Conservation (phyloP, 1,140 invertebrate genomes). For the Drosophila watanabei region DNA sequence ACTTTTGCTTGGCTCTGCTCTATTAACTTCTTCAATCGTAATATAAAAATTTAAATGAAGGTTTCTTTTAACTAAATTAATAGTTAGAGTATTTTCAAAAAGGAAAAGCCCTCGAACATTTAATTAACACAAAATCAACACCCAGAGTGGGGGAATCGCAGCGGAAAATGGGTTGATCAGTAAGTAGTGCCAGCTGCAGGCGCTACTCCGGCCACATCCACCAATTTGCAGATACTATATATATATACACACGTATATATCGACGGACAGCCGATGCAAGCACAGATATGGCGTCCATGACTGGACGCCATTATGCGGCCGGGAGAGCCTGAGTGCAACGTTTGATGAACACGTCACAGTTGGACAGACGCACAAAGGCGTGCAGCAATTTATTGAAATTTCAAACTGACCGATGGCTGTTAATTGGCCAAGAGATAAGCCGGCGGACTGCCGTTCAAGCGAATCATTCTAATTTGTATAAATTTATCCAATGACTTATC, state of each 20-base stretch:
- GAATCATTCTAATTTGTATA: slow-evolving; percentile 17
- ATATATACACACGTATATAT: not conserved
- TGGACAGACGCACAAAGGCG: slow-evolving; percentile 56
- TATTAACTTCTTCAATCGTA: not conserved
- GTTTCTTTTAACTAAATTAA: not conserved
- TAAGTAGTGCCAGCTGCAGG: slow-evolving; percentile 45
- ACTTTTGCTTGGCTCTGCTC: not conserved
- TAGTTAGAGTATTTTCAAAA: slow-evolving; percentile 46
- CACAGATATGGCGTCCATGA: slow-evolving; percentile 43
- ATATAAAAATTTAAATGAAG: not conserved
- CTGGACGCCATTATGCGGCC: slow-evolving; percentile 46
- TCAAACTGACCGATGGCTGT: slow-evolving; percentile 28
- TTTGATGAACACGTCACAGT: slow-evolving; percentile 80
- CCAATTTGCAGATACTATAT: slow-evolving; percentile 13
- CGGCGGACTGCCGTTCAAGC: not conserved
- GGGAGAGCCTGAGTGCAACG: slow-evolving; percentile 67
- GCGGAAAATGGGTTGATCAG: slow-evolving; percentile 60
- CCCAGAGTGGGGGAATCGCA: slow-evolving; percentile 20
- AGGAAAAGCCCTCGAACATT: slow-evolving; percentile 44
- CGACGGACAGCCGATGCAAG: slow-evolving; percentile 16
- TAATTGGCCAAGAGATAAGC: slow-evolving; percentile 55
- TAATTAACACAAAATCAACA: slow-evolving; percentile 78
- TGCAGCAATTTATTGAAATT: slow-evolving; percentile 62
- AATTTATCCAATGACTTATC: slow-evolving; percentile 21
- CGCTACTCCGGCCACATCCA: slow-evolving; percentile 24